Conservation (phyloP, 2,888 invertebrate species). For the Drosophila suboccidentalis region DNA sequence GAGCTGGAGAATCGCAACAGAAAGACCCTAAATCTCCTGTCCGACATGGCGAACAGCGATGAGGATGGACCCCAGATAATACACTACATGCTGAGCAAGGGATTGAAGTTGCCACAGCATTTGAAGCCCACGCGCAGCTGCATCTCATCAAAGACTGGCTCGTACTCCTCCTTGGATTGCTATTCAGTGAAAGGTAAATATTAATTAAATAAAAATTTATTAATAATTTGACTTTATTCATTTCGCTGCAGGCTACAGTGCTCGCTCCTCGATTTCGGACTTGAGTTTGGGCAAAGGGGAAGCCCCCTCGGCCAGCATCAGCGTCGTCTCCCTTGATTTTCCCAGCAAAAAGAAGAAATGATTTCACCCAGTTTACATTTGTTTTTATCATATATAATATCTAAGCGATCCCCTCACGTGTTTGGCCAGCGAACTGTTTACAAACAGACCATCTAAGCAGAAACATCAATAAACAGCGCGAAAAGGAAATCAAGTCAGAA, state of each 20-base stretch:
- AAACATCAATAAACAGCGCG: constrained; percentile 54
- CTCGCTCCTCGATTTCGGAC: constrained; percentile 65
- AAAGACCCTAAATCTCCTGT: constrained; percentile 87
- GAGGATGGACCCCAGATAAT: constrained; percentile 81
- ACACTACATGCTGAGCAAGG: constrained; percentile 79
- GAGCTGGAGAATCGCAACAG: constrained; percentile 88
- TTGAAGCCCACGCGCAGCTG: constrained; percentile 73
- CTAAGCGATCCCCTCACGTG: constrained; percentile 44
- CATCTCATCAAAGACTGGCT: constrained; percentile 80
- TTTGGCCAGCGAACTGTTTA: constrained; percentile 63
- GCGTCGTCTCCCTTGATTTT: constrained; percentile 81
- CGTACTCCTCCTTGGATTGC: constrained; percentile 67
- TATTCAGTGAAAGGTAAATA: constrained; percentile 66
- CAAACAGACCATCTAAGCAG: constrained; percentile 59
- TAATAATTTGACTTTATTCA: not conserved
- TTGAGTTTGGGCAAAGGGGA: constrained; percentile 58
- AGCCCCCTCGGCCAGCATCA: constrained; percentile 61
- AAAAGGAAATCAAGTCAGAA: constrained; percentile 4
- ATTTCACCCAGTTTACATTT: constrained; percentile 11
- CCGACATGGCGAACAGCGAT: constrained; percentile 86
- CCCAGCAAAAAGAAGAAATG: constrained; percentile 57
- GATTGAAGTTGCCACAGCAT: constrained; percentile 83
- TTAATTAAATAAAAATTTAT: not conserved
- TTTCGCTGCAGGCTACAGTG: constrained; percentile 44
- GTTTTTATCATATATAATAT: not conserved